A percentile compares a stretch with the other conserved stretches of the same genome.
phyloP scores from a whole-genome alignment of 2,888 invertebrate genomes.

The Temnothorax rugatulus region DNA sequence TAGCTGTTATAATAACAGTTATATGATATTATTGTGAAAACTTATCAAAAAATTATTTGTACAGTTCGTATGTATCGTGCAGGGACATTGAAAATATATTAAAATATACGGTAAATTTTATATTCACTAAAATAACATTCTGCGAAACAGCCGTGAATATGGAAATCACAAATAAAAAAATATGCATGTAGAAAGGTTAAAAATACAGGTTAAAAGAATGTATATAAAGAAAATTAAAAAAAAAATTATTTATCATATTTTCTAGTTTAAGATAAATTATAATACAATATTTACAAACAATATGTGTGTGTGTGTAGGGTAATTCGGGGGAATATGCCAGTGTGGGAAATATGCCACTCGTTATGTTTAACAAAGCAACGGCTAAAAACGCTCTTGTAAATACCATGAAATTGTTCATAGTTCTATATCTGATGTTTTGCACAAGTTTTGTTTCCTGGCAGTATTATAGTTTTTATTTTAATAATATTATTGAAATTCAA shows the following conservation, averaged over 20 bases:
- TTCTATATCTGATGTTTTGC: too few species aligned
- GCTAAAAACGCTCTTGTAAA: too few species aligned
- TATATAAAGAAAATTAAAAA: background rate
- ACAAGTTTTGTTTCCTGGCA: too few species aligned
- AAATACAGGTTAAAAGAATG: background rate
- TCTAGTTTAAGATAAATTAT: background rate
- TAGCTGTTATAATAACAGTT: background rate
- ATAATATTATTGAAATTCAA: too few species aligned
- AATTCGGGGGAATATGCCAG: too few species aligned
- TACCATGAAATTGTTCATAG: too few species aligned
- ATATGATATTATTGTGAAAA: too few species aligned
- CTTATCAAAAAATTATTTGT: background rate
- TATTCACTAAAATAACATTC: background rate
- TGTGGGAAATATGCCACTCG: too few species aligned
- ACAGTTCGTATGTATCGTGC: background rate
- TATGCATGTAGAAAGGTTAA: background rate
- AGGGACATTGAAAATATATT: conserved; percentile 2
- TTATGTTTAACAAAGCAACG: too few species aligned
- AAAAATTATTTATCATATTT: background rate
- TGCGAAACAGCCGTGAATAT: background rate
- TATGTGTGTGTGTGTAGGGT: too few species aligned
- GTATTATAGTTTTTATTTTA: too few species aligned
- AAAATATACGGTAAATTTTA: background rate
- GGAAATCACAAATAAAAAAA: background rate
- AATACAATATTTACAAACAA: background rate